Percentiles rank a stretch among this genome's conserved stretches.
phyloP scores from a whole-genome alignment of 2,113 vertebrate species.

The Pan paniscus region DNA sequence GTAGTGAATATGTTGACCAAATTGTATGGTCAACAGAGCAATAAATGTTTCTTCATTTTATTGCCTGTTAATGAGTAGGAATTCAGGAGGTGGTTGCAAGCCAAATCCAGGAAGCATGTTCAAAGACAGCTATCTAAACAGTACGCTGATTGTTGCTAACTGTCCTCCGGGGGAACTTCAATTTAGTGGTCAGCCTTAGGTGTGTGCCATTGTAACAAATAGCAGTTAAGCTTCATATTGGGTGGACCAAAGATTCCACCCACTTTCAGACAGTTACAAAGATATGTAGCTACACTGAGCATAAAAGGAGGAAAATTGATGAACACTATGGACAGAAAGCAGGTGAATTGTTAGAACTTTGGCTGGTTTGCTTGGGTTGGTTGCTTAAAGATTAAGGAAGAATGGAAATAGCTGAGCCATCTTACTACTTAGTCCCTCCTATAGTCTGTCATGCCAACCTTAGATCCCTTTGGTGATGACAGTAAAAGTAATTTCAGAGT shows the following conservation, averaged over 20 bases:
- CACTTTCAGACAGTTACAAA: background rate
- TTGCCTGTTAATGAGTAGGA: background rate
- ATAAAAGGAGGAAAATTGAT: background rate
- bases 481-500: background rate
- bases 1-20: background rate
- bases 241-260: background rate
- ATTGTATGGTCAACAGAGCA: background rate
- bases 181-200: background rate
- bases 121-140: background rate
- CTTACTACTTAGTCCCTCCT: background rate
- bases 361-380: background rate
- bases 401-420: background rate
- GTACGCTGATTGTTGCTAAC: background rate
- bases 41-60: background rate
- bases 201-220: background rate
- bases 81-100: background rate
- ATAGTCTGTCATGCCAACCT: background rate
- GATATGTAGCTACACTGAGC: background rate
- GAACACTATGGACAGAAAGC: background rate
- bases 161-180: background rate
- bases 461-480: background rate
- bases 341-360: background rate
- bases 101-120: background rate
- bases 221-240: background rate
- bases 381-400: background rate